A percentile compares a stretch with the other conserved stretches of the same genome.
Evolutionary conservation across 2,888 invertebrate species (phyloP).

Genomic region (Vanessa cardui): DNA sequence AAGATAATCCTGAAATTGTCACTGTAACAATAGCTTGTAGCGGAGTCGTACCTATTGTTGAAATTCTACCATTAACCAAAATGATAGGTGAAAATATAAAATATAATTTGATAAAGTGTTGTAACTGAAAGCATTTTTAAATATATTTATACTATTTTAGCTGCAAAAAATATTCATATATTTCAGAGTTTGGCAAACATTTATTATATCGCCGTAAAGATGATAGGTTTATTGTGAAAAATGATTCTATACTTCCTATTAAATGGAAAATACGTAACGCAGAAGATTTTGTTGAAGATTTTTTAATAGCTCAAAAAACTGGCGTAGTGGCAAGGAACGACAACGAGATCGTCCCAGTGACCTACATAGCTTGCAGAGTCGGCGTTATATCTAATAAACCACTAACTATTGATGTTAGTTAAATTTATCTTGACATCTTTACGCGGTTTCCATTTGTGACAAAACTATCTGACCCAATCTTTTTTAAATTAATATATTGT

Average conservation of each 20-base stretch:
- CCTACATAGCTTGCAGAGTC: constrained; percentile 74
- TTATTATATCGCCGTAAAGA: constrained; percentile 77
- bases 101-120: not conserved
- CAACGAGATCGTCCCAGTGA: constrained; percentile 73
- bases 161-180: not conserved
- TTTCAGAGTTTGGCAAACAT: constrained; percentile 79
- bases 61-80: constrained; percentile 70
- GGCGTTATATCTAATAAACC: constrained; percentile 65
- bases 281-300: constrained; percentile 68
- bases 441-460: not conserved
- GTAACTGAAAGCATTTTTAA: not conserved
- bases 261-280: constrained; percentile 80
- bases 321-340: constrained; percentile 73
- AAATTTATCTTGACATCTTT: constrained; percentile 20
- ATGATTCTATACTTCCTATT: constrained; percentile 80
- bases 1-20: constrained; percentile 84
- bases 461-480: not conserved
- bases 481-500: too few relatives aligned
- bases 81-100: constrained; percentile 61
- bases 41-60: constrained; percentile 79
- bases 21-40: constrained; percentile 74
- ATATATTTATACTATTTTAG: not conserved
- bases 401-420: constrained; percentile 73
- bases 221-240: constrained; percentile 77
- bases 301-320: constrained; percentile 68